Evolutionary conservation across 2,113 vertebrate genomes (phyloP), one percentile per base, ranked within the genome.

Genomic region (Myotis davidii): DNA sequence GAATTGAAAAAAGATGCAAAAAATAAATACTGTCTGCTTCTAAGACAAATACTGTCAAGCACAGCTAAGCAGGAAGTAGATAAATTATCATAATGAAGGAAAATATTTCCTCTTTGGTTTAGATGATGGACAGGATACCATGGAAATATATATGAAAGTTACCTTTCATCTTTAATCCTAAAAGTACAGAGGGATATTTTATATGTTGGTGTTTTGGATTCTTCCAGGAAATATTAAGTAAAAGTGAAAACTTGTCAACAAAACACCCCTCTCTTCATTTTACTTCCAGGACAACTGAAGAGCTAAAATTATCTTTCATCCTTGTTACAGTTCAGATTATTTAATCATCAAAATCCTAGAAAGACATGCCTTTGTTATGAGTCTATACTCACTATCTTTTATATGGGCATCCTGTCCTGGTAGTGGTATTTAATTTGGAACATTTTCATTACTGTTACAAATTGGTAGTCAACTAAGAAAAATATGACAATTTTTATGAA

Each of bases 401-500:
- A 84, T 61, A 72, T 27, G 4, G 25, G 1, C 7, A 27, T 85
- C 27, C 17, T 89, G 50, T 61, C 23, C 61, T 87, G 27, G 5
- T 50, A 23, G 23, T 76, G 23, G 13, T 52, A 82, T 94, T 92
- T 78, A 65, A 95, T 96, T 79, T 52, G 45, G 65, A 96, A 91
- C 82, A 91, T 92, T 89, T 95, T 91, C 25, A 95, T 94, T 96
- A 94, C 25, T 88, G 0, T 84, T 92, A 77, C 74, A 97, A 89
- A 88, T 67, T 94, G 81, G 76, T 82, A 90, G 70, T 64, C 56
- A 94, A 85, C 64, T 72, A 93, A 95, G 42, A 89, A 93, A 83
- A 93, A 83, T 93, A 91, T 86, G 50, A 74, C 23, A 93, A 83
- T 67, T 78, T 85, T 16, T 94, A 25, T 93, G 65, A 81, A 94